Evolutionary conservation across 2,888 invertebrate species (phyloP).

Genomic region (Cabera pusaria): DNA sequence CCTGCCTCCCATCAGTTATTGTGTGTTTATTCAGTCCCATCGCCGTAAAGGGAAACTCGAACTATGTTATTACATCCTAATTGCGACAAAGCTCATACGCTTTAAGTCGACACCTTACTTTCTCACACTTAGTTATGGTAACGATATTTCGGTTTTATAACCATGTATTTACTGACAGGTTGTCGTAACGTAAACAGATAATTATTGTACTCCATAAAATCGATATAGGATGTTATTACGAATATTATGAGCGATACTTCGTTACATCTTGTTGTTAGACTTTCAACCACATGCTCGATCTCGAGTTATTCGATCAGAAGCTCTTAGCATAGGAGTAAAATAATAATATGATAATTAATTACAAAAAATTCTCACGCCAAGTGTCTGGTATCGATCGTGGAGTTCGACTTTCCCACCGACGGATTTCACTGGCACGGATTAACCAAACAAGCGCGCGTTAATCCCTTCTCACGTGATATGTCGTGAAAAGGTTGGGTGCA

Average conservation of each 20-base stretch:
- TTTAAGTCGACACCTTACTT: constrained; percentile 59
- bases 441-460: constrained; percentile 68
- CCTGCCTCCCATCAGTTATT: constrained; percentile 65
- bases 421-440: constrained; percentile 55
- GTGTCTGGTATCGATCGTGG: constrained; percentile 44
- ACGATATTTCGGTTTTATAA: constrained; percentile 52
- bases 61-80: constrained; percentile 62
- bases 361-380: constrained; percentile 37
- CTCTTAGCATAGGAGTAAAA: constrained; percentile 35
- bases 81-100: constrained; percentile 58
- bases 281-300: constrained; percentile 19
- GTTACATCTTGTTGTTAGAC: constrained; percentile 20
- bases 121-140: constrained; percentile 56
- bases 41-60: constrained; percentile 65
- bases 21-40: constrained; percentile 63
- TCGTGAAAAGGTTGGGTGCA: constrained; percentile 60
- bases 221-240: constrained; percentile 35
- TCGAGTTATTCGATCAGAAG: constrained; percentile 25
- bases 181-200: constrained; percentile 33
- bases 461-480: constrained; percentile 72
- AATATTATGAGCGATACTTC: constrained; percentile 28
- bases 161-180: constrained; percentile 47
- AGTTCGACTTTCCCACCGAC: constrained; percentile 54
- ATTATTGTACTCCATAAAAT: constrained; percentile 36
- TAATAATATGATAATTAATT: constrained; percentile 18